phyloP scores from a whole-genome alignment of 2,797 vertebrate genomes.

The Pantherophis vulpinus region DNA sequence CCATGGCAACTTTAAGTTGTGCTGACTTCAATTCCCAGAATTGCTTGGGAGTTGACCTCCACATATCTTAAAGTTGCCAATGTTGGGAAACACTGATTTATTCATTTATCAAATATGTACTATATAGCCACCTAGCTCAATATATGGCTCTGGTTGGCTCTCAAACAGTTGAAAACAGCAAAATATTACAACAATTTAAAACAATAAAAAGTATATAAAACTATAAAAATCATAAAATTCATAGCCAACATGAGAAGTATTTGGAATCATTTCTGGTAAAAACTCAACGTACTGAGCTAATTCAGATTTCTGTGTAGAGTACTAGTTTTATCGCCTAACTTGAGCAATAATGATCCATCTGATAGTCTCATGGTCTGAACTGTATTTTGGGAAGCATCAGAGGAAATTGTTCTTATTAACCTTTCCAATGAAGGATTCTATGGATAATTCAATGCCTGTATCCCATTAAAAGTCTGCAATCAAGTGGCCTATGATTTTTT shows the following conservation, averaged over 20 bases:
- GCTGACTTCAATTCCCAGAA: background rate
- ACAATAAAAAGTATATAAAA: background rate
- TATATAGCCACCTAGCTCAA: background rate
- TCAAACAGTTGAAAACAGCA: background rate
- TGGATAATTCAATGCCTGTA: background rate
- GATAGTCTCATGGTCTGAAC: background rate
- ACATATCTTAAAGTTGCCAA: background rate
- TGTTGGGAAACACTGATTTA: background rate
- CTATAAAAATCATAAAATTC: background rate
- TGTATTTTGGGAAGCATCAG: background rate
- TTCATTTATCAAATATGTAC: background rate
- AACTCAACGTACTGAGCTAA: background rate
- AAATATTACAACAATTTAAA: background rate
- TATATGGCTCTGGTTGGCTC: background rate
- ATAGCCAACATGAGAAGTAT: background rate
- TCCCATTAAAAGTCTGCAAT: background rate
- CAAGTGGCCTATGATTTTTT: background rate
- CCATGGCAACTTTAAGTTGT: background rate
- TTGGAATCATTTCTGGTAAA: background rate
- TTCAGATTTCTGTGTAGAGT: background rate
- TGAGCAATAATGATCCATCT: background rate
- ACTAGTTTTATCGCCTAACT: background rate
- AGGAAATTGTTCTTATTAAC: background rate
- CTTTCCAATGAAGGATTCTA: background rate
- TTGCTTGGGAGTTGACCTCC: background rate